A percentile compares a stretch with the other conserved stretches of the same genome.
Evolutionary conservation across 2,888 invertebrate genomes (phyloP).

Genomic region (Rhimphoctona megacephalus): DNA sequence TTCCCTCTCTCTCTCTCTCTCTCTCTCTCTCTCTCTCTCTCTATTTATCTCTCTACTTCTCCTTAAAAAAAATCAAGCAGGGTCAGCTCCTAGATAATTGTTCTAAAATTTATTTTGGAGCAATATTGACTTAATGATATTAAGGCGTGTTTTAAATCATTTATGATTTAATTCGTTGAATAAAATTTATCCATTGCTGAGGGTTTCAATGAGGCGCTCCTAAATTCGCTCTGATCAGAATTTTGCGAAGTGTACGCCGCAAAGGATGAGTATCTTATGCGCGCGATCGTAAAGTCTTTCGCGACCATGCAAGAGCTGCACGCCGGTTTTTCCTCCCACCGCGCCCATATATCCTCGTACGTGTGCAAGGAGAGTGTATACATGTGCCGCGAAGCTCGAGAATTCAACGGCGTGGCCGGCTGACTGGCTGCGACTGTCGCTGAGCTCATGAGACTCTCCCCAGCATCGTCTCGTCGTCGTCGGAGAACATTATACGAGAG

Average conservation of each 20-base stretch:
- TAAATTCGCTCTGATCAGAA: not conserved
- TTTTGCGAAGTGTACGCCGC: conserved; percentile 35
- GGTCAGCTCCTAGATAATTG: too few species aligned
- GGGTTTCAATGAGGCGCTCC: not conserved
- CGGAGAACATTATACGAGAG: conserved; percentile 54
- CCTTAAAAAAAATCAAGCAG: too few species aligned
- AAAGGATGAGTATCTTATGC: conserved; percentile 37
- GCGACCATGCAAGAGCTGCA: conserved; percentile 48
- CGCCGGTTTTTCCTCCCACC: conserved; percentile 68
- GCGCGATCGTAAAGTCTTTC: conserved; percentile 22
- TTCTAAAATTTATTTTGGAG: too few species aligned
- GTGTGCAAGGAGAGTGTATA: conserved; percentile 12
- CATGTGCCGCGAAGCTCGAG: conserved; percentile 48
- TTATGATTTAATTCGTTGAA: not conserved
- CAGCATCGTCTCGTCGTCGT: conserved; percentile 61
- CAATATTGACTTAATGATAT: too few species aligned
- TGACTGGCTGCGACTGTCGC: conserved; percentile 63
- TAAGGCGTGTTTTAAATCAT: not conserved
- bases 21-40: not conserved
- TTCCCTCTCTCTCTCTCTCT: not conserved
- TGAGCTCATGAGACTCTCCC: conserved; percentile 66
- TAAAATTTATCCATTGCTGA: not conserved
- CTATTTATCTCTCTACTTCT: not conserved
- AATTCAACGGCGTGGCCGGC: conserved; percentile 64
- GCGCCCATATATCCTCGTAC: conserved; percentile 31